Evolutionary conservation across 2,797 vertebrate genomes (phyloP).

Genomic region (Threskiornis aethiopicus): DNA sequence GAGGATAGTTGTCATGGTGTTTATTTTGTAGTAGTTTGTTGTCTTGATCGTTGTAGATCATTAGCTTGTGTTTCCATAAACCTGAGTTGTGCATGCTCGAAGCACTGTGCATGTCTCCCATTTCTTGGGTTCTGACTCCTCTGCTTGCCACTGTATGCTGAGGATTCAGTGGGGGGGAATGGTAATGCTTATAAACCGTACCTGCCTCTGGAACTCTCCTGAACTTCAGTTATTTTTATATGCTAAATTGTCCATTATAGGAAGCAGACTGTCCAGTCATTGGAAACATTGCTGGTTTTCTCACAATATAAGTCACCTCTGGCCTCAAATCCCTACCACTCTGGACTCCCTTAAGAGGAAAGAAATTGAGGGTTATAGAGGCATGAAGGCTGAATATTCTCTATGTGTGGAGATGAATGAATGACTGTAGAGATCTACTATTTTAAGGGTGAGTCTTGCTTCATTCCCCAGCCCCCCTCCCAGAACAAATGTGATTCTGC

Average conservation of each 20-base stretch:
- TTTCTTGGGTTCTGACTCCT: background rate
- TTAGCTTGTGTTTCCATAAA: accelerated
- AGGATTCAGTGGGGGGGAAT: background rate
- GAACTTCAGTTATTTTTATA: background rate
- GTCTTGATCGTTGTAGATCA: background rate
- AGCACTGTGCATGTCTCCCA: accelerated
- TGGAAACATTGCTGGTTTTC: background rate
- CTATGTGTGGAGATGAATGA: background rate
- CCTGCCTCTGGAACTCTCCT: background rate
- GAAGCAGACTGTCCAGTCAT: background rate
- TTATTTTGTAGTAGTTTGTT: background rate
- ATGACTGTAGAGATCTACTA: background rate
- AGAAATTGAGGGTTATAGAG: background rate
- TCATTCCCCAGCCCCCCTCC: background rate
- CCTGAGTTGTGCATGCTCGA: accelerated
- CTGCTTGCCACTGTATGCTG: accelerated
- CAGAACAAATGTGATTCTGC: accelerated
- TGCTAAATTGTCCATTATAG: no score
- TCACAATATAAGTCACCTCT: accelerated
- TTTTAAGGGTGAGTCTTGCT: background rate
- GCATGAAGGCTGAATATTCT: background rate
- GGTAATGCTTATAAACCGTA: background rate
- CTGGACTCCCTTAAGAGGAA: background rate
- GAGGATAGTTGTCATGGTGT: background rate
- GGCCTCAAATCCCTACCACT: background rate